Evolutionary conservation across 2,888 invertebrate genomes (phyloP), one percentile per base, ranked within the genome.

Genomic region (Leucoptera coffeella): DNA sequence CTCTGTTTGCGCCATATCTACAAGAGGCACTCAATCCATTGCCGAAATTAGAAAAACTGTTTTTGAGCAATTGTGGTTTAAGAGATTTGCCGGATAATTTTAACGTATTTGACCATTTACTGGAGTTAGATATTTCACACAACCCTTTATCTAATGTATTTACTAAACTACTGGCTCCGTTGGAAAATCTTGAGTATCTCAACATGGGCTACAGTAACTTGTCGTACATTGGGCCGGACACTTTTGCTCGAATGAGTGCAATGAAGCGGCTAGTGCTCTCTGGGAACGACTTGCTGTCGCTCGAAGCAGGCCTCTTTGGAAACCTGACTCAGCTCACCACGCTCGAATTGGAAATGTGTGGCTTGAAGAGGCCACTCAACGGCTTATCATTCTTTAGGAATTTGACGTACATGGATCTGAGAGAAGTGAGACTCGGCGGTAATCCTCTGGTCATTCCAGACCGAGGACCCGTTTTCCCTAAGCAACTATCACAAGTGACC

Each of bases 161-260:
- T 43, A 77, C 78, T 5, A 74, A 72, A 37, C 46, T 82, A 14
- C 48, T 82, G 11, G 77, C 77, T 3, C 82, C 82, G 0, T 48
- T 83, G 2, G 74, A 77, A 31, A 77, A 78, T 9, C 51, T 84
- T 15, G 78, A 80, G 46, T 80, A 78, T 40, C 54, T 83, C 3
- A 81, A 83, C 45, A 82, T 84, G 82, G 81, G 82, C 4, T 81
- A 80, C 43, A 82, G 82, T 47, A 77, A 80, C 42, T 56, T 83
- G 3, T 78, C 79, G 1, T 71, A 75, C 34, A 64, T 83, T 28
- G 76, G 78, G 1, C 78, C 78, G 19, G 71, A 77, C 15, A 76
- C 79, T 3, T 84, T 83, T 41, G 72, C 80, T 4, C 76, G 78
- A 42, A 82, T 82, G 80, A 77, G 77, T 2, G 75, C 77, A 7